A percentile compares a stretch with the other conserved stretches of the same genome.
These are phyloP conservation scores for Dermatemys mawii DNA, from an alignment of 2,113 vertebrate species.

Conservation along the genomic window DNA sequence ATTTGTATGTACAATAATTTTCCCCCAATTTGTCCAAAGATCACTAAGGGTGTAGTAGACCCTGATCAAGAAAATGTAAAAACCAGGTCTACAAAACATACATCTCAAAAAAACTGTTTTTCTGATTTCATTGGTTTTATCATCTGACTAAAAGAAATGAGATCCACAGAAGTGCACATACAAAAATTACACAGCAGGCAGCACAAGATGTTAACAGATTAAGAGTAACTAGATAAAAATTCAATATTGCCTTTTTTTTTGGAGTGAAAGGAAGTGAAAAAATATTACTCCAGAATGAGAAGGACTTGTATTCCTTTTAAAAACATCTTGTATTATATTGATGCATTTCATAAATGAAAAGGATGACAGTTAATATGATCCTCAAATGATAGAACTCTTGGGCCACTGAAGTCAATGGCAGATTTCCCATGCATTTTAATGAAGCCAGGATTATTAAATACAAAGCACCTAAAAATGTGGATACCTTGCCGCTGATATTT, in stretches of 20 bases:
- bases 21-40: background rate
- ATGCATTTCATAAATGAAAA: background rate
- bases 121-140: conserved; percentile 28
- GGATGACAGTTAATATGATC: background rate
- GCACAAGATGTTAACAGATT: background rate
- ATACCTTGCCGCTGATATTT: background rate
- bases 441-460: background rate
- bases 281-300: background rate
- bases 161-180: background rate
- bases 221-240: background rate
- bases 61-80: background rate
- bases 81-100: conserved; percentile 10
- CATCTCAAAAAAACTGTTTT: background rate
- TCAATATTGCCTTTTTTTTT: background rate
- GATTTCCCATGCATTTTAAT: background rate
- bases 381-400: background rate
- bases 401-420: background rate
- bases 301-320: conserved; percentile 6
- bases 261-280: background rate
- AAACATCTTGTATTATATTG: background rate
- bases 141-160: background rate
- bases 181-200: background rate
- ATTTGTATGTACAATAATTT: background rate
- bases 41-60: background rate
- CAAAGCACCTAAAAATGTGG: background rate